phyloP scores from a whole-genome alignment of 2,113 vertebrate species.

The Formicarius rufipectus region DNA sequence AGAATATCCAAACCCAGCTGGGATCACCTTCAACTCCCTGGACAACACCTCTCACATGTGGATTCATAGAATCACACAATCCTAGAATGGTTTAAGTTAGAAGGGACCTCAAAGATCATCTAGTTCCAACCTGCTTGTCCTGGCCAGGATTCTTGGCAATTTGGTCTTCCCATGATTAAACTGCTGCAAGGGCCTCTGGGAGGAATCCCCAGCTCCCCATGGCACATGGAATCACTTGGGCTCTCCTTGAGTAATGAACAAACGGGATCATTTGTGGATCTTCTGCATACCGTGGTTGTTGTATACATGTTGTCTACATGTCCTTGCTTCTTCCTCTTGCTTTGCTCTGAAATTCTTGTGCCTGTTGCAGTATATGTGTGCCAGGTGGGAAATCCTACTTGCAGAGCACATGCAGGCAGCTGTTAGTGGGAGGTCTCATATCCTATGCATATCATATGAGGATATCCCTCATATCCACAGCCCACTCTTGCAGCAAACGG shows the following conservation, averaged over 20 bases:
- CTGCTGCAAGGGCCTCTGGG: not conserved
- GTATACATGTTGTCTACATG: not conserved
- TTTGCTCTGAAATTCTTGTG: not conserved
- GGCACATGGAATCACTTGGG: not conserved
- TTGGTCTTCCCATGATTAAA: not conserved
- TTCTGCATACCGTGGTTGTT: fast-evolving
- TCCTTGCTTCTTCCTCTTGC: not conserved
- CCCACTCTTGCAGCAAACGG: not conserved
- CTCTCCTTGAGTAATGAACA: not conserved
- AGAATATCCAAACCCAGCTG: not conserved
- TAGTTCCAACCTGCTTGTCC: not conserved
- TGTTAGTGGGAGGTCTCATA: not conserved
- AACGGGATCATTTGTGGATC: not conserved
- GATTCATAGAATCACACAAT: not conserved
- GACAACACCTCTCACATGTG: fast-evolving
- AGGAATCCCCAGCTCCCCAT: fast-evolving
- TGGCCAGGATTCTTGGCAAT: not conserved
- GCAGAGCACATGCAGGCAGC: not conserved
- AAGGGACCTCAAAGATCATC: too few species aligned
- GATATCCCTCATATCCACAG: not conserved
- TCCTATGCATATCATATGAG: not conserved
- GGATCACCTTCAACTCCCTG: not conserved
- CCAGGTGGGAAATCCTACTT: not conserved
- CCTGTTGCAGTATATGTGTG: not conserved
- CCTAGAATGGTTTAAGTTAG: not conserved